phyloP scores from a whole-genome alignment of 2,113 vertebrate genomes.

The Crypturellus undulatus region DNA sequence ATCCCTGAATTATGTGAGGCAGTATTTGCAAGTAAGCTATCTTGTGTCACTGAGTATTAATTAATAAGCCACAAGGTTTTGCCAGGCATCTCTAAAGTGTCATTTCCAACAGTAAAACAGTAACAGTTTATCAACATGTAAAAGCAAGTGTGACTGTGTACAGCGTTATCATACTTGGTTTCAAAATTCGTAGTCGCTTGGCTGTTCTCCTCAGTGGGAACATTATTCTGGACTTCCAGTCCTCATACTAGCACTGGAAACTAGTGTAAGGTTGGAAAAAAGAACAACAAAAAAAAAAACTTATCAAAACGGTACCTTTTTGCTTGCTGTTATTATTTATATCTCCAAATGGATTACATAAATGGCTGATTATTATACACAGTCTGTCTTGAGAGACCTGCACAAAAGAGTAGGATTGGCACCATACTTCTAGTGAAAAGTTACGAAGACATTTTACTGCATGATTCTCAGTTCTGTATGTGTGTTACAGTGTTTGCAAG shows the following conservation, averaged over 20 bases:
- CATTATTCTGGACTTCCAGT: background rate
- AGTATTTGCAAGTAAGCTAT: background rate
- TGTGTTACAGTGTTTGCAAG: background rate
- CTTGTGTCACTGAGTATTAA: background rate
- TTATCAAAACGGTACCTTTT: background rate
- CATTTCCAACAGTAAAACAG: background rate
- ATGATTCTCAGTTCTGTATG: background rate
- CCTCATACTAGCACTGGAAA: background rate
- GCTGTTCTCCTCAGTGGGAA: background rate
- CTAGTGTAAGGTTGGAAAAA: background rate
- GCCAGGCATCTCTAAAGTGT: background rate
- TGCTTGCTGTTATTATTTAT: background rate
- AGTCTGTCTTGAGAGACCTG: background rate
- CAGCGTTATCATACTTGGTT: background rate
- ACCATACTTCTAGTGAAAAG: background rate
- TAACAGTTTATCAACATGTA: background rate
- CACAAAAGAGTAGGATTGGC: background rate
- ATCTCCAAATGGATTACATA: background rate
- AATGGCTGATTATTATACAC: background rate
- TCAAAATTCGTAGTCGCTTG: background rate
- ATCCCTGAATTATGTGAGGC: background rate
- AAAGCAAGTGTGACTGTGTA: background rate
- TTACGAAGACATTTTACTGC: background rate
- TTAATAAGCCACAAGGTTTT: too few relatives aligned
- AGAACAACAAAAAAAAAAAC: background rate